Evolutionary conservation across 2,888 invertebrate genomes (phyloP).

Genomic region (Teinopalpus imperialis): DNA sequence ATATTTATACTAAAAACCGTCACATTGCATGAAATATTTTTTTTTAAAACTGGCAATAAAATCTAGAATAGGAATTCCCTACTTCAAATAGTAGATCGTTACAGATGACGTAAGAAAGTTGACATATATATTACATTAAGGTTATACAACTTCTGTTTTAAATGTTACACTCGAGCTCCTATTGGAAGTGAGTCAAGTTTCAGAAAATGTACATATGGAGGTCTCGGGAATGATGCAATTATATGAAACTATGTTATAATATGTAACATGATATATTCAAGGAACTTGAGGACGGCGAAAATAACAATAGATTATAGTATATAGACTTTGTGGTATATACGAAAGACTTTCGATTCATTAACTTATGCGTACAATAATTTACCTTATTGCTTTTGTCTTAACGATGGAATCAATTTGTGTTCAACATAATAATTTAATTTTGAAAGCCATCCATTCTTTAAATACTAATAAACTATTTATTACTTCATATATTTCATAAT

Average conservation of each 20-base stretch:
- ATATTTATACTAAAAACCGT: not conserved
- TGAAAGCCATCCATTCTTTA: not conserved
- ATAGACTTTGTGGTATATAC: not conserved
- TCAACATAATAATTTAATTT: conserved; percentile 25
- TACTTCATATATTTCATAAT: conserved; percentile 16
- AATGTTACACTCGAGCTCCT: not conserved
- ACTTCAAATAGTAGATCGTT: no score
- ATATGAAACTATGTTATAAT: not conserved
- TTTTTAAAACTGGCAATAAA: no score
- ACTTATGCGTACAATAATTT: conserved; percentile 4
- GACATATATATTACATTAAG: no score
- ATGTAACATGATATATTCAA: conserved; percentile 28
- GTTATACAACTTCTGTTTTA: no score
- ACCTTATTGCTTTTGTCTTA: conserved; percentile 10
- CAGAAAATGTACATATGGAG: no score
- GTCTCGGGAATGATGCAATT: no score
- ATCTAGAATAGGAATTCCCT: no score
- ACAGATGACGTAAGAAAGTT: no score
- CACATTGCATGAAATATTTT: conserved; percentile 11
- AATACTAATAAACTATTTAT: conserved; percentile 15
- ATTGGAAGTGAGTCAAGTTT: not conserved
- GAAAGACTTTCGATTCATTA: not conserved
- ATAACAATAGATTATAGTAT: conserved; percentile 24
- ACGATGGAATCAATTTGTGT: not conserved
- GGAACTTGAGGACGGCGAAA: conserved; percentile 52